Base-by-base conservation (phyloP, 1,140 invertebrate genomes). In the Lycorma delicatula region DNA sequence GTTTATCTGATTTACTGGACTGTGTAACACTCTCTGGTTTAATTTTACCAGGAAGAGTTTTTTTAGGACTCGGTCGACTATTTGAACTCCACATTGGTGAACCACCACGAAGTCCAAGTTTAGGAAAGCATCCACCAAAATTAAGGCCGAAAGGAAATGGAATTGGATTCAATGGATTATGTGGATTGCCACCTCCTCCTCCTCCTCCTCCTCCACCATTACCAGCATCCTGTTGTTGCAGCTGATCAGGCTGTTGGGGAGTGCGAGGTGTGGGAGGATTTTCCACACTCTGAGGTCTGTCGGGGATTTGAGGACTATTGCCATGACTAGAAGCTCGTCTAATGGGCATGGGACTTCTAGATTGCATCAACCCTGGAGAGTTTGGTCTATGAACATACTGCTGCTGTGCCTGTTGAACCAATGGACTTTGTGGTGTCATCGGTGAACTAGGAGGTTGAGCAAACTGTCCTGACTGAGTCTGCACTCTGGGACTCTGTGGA, bases 101-200 rank as follows among this genome's bases (percentile, higher is more conserved):
- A 1, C 86, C 86, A 9, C 86, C 86, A 60, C 80, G 72, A 1
- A 89, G 71, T 4, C 84, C 86, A 1, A 85, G 68, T 63, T 81
- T 81, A 52, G 78, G 74, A 65, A 80, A 83, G 13, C 75, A 75
- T 79, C 78, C 58, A 70, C 68, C 2, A 67, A 69, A 3, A n/a
- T 61, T 41, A 12, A 58, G 36, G 18, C 59, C 64, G 9, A 62
- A 60, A 6, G 74, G 71, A 12, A 75, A 67, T 2, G 78, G 79
- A 26, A 80, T 67, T 2, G 78, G 76, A 64, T 77, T 78, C 54
- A 73, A 63, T 59, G 75, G 72, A 66, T 78, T 78, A 52, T 73
- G 63, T 57, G 74, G 71, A 66, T 78, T 77, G 28, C 77, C 76
- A 34, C 74, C 69, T n/a, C 65, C 67, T 34, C 64, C 65, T 9